These are phyloP conservation scores for Colletes collaris DNA, from an alignment of 2,888 invertebrate species.

Conservation along the genomic window DNA sequence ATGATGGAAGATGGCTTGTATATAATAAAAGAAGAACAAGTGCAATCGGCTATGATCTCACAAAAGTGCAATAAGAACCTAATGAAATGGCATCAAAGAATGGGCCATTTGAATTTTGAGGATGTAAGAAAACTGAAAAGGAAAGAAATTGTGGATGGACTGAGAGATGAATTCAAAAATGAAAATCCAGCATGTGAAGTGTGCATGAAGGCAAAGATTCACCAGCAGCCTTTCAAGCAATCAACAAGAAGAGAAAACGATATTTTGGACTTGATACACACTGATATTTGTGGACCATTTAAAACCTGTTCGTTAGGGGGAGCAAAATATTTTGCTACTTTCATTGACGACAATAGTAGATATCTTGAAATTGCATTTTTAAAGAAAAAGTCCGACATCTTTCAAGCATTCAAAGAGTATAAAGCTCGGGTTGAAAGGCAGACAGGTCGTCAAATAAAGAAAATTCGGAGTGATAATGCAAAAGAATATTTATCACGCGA, in stretches of 20 bases:
- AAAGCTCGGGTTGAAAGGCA: slow-evolving; percentile 2
- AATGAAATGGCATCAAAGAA: too few species aligned
- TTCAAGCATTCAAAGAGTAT: slow-evolving; percentile 7
- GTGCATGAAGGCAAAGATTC: slow-evolving; percentile 6
- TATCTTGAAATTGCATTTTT: not conserved
- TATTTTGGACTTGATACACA: not conserved
- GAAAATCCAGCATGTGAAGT: not conserved
- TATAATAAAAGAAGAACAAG: too few species aligned
- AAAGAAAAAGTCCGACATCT: not conserved
- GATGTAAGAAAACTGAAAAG: too few species aligned
- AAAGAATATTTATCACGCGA: too few species aligned
- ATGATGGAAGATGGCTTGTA: not conserved
- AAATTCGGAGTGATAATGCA: too few species aligned
- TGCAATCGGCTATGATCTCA: too few species aligned
- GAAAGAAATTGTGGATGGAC: too few species aligned
- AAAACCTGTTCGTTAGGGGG: slow-evolving; percentile 11
- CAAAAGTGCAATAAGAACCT: too few species aligned
- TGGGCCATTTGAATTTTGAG: too few species aligned
- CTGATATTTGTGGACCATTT: too few species aligned
- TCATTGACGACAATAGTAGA: slow-evolving; percentile 57
- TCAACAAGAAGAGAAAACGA: slow-evolving; percentile 5
- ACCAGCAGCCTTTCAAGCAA: not conserved
- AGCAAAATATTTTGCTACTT: slow-evolving; percentile 55
- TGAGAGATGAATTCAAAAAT: too few species aligned
- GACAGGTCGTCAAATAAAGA: not conserved